Conservation (phyloP, 1,140 invertebrate genomes). For the fruit fly (Drosophila melanogaster) region DNA sequence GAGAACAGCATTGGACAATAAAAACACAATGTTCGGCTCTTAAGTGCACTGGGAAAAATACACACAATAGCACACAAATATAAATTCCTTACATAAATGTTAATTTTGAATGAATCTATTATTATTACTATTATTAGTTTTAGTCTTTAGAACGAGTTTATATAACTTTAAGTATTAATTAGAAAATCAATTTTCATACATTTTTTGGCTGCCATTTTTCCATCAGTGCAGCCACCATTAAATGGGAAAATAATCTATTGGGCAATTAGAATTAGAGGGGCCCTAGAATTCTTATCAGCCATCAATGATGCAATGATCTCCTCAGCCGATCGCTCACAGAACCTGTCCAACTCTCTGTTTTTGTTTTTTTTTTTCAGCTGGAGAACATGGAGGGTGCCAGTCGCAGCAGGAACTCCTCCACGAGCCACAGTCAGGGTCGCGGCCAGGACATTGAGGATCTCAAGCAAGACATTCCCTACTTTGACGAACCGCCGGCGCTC, state of each 20-base stretch:
- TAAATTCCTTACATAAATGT: no score
- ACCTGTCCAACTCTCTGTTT: background rate
- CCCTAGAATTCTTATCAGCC: background rate
- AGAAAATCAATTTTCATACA: background rate
- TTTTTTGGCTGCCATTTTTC: background rate
- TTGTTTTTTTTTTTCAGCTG: constrained; percentile 20
- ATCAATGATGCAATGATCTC: constrained; percentile 2
- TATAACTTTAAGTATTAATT: background rate
- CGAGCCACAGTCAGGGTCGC: constrained; percentile 19
- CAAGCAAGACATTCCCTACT: constrained; percentile 80
- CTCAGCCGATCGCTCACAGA: background rate
- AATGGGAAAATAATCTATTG: constrained; percentile 18
- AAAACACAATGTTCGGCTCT: background rate
- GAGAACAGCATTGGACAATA: background rate
- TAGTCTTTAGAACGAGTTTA: no score
- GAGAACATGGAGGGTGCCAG: constrained; percentile 43
- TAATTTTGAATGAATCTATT: no score
- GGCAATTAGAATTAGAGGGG: background rate
- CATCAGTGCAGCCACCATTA: background rate
- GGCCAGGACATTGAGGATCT: constrained; percentile 64
- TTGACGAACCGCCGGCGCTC: constrained; percentile 43
- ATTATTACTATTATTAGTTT: no score
- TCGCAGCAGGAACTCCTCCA: constrained; percentile 42
- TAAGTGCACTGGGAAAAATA: background rate
- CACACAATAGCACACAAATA: no score